Evolutionary conservation across 2,888 invertebrate genomes (phyloP).

Genomic region (Amblyteles armatorius): DNA sequence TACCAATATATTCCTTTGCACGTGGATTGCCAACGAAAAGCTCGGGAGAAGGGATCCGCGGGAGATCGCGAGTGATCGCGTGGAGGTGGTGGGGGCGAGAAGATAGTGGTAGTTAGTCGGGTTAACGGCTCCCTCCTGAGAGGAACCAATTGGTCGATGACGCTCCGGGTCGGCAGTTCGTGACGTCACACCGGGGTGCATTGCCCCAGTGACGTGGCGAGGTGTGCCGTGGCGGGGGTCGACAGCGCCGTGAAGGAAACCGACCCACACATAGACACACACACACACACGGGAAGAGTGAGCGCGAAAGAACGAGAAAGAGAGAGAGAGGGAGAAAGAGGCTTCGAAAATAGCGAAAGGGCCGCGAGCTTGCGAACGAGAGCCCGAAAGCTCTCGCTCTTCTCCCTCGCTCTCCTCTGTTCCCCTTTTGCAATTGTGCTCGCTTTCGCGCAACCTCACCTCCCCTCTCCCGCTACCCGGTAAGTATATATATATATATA

Average conservation of each 20-base stretch:
- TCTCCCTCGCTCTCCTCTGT: constrained; percentile 48
- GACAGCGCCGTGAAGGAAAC: constrained; percentile 56
- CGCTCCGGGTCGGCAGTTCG: constrained; percentile 77
- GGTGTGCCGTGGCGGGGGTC: constrained; percentile 75
- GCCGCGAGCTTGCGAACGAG: constrained; percentile 63
- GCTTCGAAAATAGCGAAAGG: constrained; percentile 68
- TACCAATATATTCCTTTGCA: background rate
- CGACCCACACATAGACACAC: constrained; percentile 18
- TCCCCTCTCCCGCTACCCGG: background rate
- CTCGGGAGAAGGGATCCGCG: constrained; percentile 27
- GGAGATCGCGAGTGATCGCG: constrained; percentile 24
- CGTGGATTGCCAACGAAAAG: constrained; percentile 15
- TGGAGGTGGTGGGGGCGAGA: constrained; percentile 67
- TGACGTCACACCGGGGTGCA: constrained; percentile 82
- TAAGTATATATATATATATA: constrained; percentile 21
- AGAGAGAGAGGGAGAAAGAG: constrained; percentile 28
- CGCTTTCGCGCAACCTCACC: constrained; percentile 52
- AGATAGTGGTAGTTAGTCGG: constrained; percentile 70
- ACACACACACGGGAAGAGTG: background rate
- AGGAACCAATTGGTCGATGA: constrained; percentile 82
- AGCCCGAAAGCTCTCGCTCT: constrained; percentile 54
- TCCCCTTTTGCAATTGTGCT: constrained; percentile 66
- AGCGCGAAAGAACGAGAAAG: constrained; percentile 7
- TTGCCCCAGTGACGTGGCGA: constrained; percentile 82
- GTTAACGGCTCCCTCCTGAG: constrained; percentile 79